phyloP scores from a whole-genome alignment of 2,113 vertebrate species.

The Semicossyphus pulcher region DNA sequence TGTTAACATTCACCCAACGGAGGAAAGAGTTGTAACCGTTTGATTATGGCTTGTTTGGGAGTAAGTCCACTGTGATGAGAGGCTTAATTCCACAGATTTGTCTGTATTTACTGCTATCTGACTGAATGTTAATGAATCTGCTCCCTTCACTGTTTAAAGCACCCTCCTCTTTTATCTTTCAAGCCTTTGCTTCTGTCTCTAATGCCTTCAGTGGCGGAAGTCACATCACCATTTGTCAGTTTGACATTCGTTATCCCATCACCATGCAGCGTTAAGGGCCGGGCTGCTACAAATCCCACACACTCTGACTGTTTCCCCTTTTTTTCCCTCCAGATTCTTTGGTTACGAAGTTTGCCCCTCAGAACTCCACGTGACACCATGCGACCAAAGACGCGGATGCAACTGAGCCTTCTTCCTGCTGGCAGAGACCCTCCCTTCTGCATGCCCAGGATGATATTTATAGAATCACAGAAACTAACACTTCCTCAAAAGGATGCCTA shows the following conservation, averaged over 20 bases:
- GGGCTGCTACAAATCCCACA: constrained; percentile 24
- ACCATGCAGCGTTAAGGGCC: constrained; percentile 19
- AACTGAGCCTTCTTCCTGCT: constrained; percentile 42
- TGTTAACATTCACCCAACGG: constrained; percentile 28
- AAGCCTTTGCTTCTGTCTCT: background rate
- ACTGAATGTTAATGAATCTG: constrained; percentile 52
- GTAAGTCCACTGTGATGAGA: constrained; percentile 27
- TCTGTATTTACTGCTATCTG: constrained; percentile 42
- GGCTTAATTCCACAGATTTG: constrained; percentile 25
- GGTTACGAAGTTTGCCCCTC: constrained; percentile 35
- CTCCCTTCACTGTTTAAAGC: constrained; percentile 23
- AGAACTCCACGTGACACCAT: constrained; percentile 6
- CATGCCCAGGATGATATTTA: constrained; percentile 58
- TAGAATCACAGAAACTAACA: constrained; percentile 57
- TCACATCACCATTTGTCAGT: constrained; percentile 44
- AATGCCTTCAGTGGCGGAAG: constrained; percentile 13
- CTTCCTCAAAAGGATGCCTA: constrained; percentile 53
- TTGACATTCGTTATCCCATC: constrained; percentile 56
- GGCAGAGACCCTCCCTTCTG: constrained; percentile 9
- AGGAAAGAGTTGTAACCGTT: constrained; percentile 28
- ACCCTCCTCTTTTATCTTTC: background rate
- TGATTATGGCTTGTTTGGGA: constrained; percentile 53
- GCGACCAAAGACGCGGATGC: constrained; percentile 31
- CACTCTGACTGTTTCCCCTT: constrained; percentile 18
- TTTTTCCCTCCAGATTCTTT: background rate